phyloP scores from a whole-genome alignment of 2,797 vertebrate species.

The Coendou prehensilis region DNA sequence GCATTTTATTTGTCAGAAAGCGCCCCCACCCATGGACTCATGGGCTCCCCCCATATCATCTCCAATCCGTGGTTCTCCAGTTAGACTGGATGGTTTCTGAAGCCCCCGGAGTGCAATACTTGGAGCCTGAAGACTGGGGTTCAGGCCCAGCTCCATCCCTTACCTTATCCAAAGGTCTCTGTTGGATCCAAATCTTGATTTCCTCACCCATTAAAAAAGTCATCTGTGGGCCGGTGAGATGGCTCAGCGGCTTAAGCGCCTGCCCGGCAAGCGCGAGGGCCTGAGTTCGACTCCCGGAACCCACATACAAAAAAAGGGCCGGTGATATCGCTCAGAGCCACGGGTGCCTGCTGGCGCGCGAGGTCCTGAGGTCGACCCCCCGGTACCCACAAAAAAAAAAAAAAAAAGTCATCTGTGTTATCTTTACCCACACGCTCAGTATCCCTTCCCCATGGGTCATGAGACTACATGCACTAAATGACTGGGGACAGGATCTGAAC shows the following conservation, averaged over 20 bases:
- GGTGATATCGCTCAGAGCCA: too few relatives aligned
- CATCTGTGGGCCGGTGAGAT: too few relatives aligned
- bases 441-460: neutral
- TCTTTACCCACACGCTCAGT: neutral
- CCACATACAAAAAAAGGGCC: too few relatives aligned
- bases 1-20: neutral
- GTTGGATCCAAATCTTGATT: neutral
- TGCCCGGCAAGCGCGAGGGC: too few relatives aligned
- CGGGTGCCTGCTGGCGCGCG: too few relatives aligned
- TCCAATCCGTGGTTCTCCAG: neutral
- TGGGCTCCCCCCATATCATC: rapidly evolving
- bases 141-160: neutral
- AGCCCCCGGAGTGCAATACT: neutral
- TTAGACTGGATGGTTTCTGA: neutral
- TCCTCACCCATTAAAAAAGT: neutral
- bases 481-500: neutral
- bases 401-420: neutral
- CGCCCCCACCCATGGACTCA: rapidly evolving
- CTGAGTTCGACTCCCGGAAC: too few relatives aligned
- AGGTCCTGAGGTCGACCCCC: too few relatives aligned
- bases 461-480: neutral
- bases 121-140: neutral
- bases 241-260: too few relatives aligned
- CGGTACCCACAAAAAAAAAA: too few relatives aligned
- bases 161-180: neutral